These are phyloP conservation scores for Polypedilum pembai DNA, from an alignment of 1,140 invertebrate species.

Conservation along the genomic window DNA sequence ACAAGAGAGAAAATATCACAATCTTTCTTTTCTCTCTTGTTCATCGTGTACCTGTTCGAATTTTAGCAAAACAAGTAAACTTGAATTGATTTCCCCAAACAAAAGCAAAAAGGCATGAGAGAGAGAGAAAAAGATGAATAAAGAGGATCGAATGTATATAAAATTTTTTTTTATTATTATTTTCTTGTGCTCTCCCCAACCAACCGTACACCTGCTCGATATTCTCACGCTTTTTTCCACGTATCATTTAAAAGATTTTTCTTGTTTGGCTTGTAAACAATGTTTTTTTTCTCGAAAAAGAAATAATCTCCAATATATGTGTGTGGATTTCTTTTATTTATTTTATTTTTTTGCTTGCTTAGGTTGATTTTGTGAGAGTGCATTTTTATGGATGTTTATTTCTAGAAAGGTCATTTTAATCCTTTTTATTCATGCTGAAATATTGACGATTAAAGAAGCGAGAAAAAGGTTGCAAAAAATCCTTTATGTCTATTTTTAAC, in stretches of 20 bases:
- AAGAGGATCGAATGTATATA: not conserved
- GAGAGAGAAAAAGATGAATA: constrained; percentile 4
- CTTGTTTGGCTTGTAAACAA: constrained; percentile 17
- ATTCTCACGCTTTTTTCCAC: constrained; percentile 16
- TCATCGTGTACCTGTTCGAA: not conserved
- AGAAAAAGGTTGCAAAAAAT: not conserved
- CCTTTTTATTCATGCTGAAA: not conserved
- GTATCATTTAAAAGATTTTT: constrained; percentile 19
- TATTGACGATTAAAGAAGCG: not conserved
- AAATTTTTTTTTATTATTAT: not conserved
- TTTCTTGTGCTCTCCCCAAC: not conserved
- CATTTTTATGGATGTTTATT: no score
- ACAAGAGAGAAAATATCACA: constrained; percentile 3
- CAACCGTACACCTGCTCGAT: constrained; percentile 2
- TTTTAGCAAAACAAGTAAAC: constrained; percentile 12
- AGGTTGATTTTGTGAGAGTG: not conserved
- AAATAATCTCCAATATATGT: no score
- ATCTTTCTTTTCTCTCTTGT: not conserved
- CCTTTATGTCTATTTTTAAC: constrained; percentile 1
- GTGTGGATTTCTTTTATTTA: not conserved
- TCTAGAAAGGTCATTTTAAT: no score
- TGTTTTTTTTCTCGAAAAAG: not conserved
- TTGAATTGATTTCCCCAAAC: constrained; percentile 5
- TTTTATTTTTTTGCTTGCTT: not conserved
- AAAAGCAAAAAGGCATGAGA: not conserved